These are phyloP conservation scores for Latrodectus geometricus DNA, from an alignment of 1,140 invertebrate genomes.

Conservation along the genomic window DNA sequence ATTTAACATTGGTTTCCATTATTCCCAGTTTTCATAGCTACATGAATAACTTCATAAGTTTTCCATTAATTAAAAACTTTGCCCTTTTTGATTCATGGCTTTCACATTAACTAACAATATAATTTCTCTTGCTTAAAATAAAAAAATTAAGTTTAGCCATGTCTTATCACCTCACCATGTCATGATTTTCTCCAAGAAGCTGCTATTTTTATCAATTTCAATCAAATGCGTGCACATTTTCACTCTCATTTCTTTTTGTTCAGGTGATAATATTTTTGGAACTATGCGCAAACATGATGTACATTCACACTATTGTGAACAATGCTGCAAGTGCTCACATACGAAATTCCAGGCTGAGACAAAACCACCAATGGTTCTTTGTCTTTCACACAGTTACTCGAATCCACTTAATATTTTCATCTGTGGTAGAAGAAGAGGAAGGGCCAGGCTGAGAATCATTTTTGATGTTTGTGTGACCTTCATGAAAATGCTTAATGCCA, in stretches of 20 bases:
- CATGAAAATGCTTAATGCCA: constrained; percentile 8
- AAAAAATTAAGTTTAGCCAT: no score
- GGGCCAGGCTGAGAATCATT: background rate
- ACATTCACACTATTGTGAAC: background rate
- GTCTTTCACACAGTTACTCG: background rate
- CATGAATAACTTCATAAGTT: no score
- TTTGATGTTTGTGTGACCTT: constrained; percentile 11
- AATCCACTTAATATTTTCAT: background rate
- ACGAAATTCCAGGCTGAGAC: background rate
- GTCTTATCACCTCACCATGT: no score
- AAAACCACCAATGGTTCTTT: background rate
- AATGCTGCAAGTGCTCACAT: background rate
- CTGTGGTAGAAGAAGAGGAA: background rate
- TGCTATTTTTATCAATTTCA: no score
- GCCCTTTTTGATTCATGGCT: no score
- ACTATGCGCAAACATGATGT: background rate
- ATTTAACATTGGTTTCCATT: no score
- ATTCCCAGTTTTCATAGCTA: no score
- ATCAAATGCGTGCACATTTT: background rate
- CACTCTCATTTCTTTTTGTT: background rate
- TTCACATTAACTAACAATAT: no score
- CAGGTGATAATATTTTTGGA: constrained; percentile 16
- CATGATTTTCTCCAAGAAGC: constrained; percentile 10
- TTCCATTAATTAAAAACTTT: no score
- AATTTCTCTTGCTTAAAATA: no score